phyloP scores from a whole-genome alignment of 2,888 invertebrate species.

The Alviniconcha strummeri region DNA sequence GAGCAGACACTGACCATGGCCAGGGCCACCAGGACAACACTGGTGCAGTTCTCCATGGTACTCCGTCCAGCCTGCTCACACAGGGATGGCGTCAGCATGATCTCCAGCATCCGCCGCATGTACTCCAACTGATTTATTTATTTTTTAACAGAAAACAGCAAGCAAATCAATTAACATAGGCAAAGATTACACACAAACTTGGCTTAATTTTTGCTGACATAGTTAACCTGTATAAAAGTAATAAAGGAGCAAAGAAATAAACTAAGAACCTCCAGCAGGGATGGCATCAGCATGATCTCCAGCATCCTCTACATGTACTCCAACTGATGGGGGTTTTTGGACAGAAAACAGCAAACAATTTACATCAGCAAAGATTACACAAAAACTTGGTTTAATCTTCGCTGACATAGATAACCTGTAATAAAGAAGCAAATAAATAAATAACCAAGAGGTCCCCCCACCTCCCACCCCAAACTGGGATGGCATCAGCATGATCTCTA shows the following conservation, averaged over 20 bases:
- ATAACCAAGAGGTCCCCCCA: too few species aligned
- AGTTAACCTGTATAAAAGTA: too few species aligned
- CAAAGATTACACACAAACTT: not conserved
- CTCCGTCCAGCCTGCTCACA: slow-evolving; percentile 92
- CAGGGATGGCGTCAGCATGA: slow-evolving; percentile 75
- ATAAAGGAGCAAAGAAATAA: too few species aligned
- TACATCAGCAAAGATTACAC: too few species aligned
- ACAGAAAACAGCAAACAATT: too few species aligned
- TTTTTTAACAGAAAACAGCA: too few species aligned
- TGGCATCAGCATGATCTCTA: slow-evolving; percentile 68
- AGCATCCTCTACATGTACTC: slow-evolving; percentile 13
- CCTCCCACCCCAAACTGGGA: slow-evolving; percentile 85
- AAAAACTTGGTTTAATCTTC: not conserved
- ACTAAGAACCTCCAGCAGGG: slow-evolving; percentile 77
- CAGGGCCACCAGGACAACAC: slow-evolving; percentile 86
- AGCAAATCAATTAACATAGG: too few species aligned
- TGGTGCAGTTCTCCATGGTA: slow-evolving; percentile 91
- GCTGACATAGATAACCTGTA: too few species aligned
- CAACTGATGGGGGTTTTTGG: too few species aligned
- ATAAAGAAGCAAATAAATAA: too few species aligned
- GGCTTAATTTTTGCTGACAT: not conserved
- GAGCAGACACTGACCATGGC: slow-evolving; percentile 80
- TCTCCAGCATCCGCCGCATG: slow-evolving; percentile 15
- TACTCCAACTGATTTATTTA: slow-evolving; percentile 18
- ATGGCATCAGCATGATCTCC: slow-evolving; percentile 72